Conservation (phyloP, 2,888 invertebrate species). For the Macroteleia sp. region DNA sequence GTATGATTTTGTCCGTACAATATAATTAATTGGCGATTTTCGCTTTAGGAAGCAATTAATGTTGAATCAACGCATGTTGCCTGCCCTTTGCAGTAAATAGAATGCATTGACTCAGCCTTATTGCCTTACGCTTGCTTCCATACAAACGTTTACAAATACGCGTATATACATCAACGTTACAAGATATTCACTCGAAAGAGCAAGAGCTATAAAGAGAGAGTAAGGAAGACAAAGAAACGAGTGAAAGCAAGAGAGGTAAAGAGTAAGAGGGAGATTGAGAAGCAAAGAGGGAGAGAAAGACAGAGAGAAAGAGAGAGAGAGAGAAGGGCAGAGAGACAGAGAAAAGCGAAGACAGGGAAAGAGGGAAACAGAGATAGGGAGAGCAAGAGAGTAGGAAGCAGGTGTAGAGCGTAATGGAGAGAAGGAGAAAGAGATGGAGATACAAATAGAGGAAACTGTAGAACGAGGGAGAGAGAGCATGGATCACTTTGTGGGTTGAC, state of each 20-base stretch:
- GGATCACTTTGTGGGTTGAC: conserved; percentile 46
- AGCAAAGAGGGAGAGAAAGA: no score
- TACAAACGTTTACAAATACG: conserved; percentile 18
- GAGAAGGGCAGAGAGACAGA: no score
- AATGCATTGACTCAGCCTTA: conserved; percentile 45
- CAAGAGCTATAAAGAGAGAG: no score
- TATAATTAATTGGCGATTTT: conserved; percentile 52
- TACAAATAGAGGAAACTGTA: no score
- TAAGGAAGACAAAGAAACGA: no score
- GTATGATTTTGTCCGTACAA: conserved; percentile 25
- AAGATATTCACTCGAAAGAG: conserved; percentile 8
- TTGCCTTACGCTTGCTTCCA: conserved; percentile 33
- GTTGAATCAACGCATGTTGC: conserved; percentile 37
- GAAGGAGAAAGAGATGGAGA: no score
- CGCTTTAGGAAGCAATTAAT: conserved; percentile 43
- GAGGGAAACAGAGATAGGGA: not conserved
- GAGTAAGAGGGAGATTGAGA: no score
- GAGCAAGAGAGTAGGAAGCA: not conserved
- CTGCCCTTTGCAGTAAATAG: conserved; percentile 31
- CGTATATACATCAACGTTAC: conserved; percentile 6
- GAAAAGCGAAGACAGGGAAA: no score
- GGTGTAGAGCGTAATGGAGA: no score
- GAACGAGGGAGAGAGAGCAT: no score
- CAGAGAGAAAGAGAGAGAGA: no score
- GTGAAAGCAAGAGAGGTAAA: no score